Percentiles rank a stretch among this genome's conserved stretches.
phyloP scores from a whole-genome alignment of 1,140 invertebrate genomes.

The Solen grandis region DNA sequence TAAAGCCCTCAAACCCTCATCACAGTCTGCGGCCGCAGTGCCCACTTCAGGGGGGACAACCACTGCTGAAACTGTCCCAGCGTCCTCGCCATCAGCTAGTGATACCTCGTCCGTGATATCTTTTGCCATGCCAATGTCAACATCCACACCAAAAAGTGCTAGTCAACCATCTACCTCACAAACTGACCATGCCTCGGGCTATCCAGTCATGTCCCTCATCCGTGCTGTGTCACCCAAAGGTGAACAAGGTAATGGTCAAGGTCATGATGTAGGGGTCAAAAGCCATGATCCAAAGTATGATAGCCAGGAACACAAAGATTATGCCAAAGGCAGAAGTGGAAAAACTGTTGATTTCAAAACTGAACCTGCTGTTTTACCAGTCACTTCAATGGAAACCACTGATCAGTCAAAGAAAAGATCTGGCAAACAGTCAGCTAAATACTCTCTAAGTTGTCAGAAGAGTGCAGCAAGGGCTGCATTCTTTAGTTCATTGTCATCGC shows the following conservation, averaged over 20 bases:
- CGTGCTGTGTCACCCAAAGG: constrained; percentile 26
- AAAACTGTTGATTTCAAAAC: constrained; percentile 37
- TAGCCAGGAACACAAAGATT: not conserved
- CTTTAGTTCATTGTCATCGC: constrained; percentile 65
- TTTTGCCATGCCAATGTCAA: constrained; percentile 53
- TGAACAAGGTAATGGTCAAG: not conserved
- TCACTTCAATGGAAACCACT: constrained; percentile 28
- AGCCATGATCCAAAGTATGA: not conserved
- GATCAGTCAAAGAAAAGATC: not conserved
- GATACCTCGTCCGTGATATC: constrained; percentile 43
- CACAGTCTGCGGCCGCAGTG: constrained; percentile 24
- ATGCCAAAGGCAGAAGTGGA: constrained; percentile 2
- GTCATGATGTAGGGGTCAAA: not conserved
- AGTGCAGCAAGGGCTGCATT: constrained; percentile 63
- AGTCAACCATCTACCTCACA: constrained; percentile 49
- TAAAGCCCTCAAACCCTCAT: constrained; percentile 62
- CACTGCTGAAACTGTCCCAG: constrained; percentile 6
- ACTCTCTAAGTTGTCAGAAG: constrained; percentile 50
- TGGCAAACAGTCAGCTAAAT: constrained; percentile 14
- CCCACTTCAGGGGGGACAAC: constrained; percentile 24
- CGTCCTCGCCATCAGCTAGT: not conserved
- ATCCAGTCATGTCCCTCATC: constrained; percentile 51
- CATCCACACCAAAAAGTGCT: constrained; percentile 52
- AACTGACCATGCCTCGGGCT: constrained; percentile 22
- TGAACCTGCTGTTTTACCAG: constrained; percentile 34